phyloP scores from a whole-genome alignment of 2,113 vertebrate species.

The Mustela lutreola region DNA sequence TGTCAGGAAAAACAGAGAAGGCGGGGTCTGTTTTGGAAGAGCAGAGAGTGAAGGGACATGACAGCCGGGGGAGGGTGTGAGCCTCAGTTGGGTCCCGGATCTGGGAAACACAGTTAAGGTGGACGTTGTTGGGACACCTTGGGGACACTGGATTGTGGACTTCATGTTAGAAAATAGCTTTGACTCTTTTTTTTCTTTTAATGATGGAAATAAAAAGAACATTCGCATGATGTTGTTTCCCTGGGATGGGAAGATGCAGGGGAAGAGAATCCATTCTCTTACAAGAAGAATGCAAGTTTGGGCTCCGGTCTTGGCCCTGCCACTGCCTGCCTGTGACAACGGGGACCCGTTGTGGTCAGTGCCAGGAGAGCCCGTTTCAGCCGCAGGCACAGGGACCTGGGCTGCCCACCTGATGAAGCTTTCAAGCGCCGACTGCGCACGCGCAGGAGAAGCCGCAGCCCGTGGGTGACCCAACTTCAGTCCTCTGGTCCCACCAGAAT shows the following conservation, averaged over 20 bases:
- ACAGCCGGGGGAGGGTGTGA: neutral
- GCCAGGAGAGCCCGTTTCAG: neutral
- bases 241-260: neutral
- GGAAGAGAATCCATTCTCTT: neutral
- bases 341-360: neutral
- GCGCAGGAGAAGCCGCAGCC: fast-evolving
- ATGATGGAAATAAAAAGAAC: neutral
- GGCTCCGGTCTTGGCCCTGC: neutral
- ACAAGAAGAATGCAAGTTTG: neutral
- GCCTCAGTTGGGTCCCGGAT: neutral
- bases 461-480: neutral
- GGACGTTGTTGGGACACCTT: neutral
- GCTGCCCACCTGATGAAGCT: neutral
- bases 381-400: fast-evolving
- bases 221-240: neutral
- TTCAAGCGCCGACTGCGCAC: neutral
- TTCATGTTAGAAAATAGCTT: neutral
- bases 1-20: neutral
- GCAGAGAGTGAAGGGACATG: neutral
- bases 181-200: neutral
- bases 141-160: neutral
- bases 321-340: neutral
- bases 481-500: neutral
- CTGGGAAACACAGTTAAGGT: neutral
- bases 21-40: neutral